Evolutionary conservation across 2,113 vertebrate genomes (phyloP), one percentile per base, ranked within the genome.

Genomic region (Corythornis madagascariensis): DNA sequence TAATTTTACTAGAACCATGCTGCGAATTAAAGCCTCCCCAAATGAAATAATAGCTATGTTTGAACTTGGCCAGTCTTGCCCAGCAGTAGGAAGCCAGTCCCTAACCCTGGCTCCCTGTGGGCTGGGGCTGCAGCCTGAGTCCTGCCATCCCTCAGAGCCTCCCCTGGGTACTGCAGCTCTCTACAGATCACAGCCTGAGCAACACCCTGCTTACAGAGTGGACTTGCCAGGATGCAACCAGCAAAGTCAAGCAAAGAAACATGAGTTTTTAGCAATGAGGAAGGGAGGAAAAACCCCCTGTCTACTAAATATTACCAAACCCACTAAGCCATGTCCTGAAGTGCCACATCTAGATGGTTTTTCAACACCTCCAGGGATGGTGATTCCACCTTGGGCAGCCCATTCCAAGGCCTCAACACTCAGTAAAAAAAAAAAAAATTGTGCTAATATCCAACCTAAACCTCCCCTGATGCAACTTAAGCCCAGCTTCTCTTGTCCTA

Each of bases 211-310:
- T 2, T 16, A 61, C 47, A 73, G 65, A 16, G 42, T 75, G 61
- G 45, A 29, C 56, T 63, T 47, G 35, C 35, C 3, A 1, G 43
- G 1, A 28, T 1, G 4, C 33, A 11, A 2, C 1, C 7, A 43
- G 53, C 24, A 81, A 48, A 77, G 28, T 29, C 42, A 76, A 82
- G 29, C 45, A 10, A 52, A 74, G 38, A 65, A 25, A 25, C 29
- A 1, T 5, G 26, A 18, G 35, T 22, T 81, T 76, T 42, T 14
- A 90, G 52, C 8, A 10, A 33, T 0, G 2, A 55, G 33, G 52
- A 43, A 77, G 35, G 15, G 4, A 25, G 11, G 53, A 81, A 71
- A 28, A 2, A 5, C 48, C 22, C 22, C 21, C 48, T 4, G 22
- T 50, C 22, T 50, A 24, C 48, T 50, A 50, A 50, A 50, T 50